Conservation (phyloP, 2,797 vertebrate genomes). For the Furcifer pardalis region DNA sequence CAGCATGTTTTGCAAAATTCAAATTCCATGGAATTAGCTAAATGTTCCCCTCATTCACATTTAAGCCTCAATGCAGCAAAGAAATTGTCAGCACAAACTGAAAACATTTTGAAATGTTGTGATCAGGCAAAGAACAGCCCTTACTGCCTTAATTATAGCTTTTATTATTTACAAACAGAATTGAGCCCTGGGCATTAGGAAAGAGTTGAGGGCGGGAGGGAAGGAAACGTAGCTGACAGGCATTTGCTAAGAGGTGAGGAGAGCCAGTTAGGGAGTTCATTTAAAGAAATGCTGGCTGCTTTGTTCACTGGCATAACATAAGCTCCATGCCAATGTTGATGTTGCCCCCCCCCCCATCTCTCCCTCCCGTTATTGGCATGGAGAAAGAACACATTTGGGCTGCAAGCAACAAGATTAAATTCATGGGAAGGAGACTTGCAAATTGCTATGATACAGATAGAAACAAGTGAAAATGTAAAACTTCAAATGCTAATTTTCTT, state of each 20-base stretch:
- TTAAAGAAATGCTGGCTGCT: neutral
- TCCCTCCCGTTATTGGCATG: neutral
- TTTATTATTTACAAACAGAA: slow-evolving; percentile 48
- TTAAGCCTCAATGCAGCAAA: slow-evolving; percentile 42
- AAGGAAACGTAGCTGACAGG: neutral
- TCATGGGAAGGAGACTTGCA: neutral
- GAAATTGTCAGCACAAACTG: slow-evolving; percentile 63
- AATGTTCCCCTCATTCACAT: slow-evolving; percentile 54
- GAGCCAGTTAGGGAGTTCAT: slow-evolving; percentile 12
- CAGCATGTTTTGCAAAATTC: slow-evolving; percentile 31
- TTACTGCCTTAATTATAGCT: slow-evolving; percentile 70
- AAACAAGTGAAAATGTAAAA: neutral
- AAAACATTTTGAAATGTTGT: slow-evolving; percentile 53
- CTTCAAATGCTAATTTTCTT: neutral
- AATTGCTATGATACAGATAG: neutral
- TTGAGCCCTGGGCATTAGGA: neutral
- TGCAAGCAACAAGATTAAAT: slow-evolving; percentile 2
- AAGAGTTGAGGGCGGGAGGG: fast-evolving
- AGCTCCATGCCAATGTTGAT: neutral
- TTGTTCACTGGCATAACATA: neutral
- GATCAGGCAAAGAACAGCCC: slow-evolving; percentile 41
- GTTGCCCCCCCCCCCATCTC: neutral
- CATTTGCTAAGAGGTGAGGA: neutral
- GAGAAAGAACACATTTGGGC: slow-evolving; percentile 1
- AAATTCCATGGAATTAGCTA: slow-evolving; percentile 51